These are phyloP conservation scores for Drosophila mettleri DNA, from an alignment of 2,888 invertebrate genomes.

Conservation along the genomic window DNA sequence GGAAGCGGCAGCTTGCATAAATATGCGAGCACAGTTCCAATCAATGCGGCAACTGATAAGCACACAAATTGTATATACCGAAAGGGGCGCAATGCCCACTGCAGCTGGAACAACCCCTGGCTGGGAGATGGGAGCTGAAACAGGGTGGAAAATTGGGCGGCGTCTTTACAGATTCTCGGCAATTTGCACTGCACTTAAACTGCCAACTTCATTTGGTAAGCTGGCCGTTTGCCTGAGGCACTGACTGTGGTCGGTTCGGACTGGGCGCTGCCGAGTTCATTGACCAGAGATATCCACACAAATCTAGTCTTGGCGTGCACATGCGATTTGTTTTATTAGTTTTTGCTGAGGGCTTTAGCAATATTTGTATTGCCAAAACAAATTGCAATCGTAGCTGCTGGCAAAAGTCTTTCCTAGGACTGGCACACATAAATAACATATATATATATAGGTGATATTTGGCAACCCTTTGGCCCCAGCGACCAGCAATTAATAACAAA, in stretches of 20 bases:
- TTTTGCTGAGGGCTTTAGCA: constrained; percentile 47
- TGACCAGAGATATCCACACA: constrained; percentile 67
- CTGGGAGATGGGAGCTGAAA: not conserved
- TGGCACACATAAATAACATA: constrained; percentile 37
- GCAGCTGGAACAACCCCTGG: constrained; percentile 24
- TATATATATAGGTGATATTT: constrained; percentile 41
- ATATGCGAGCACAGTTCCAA: constrained; percentile 63
- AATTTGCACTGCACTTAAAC: constrained; percentile 76
- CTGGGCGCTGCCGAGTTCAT: constrained; percentile 52
- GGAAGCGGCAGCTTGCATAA: constrained; percentile 61
- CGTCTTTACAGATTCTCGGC: constrained; percentile 41
- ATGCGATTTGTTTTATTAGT: constrained; percentile 81
- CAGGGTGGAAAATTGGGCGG: not conserved
- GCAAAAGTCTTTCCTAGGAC: constrained; percentile 42
- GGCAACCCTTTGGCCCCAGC: constrained; percentile 60
- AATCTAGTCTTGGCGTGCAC: constrained; percentile 68
- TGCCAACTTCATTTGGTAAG: constrained; percentile 70
- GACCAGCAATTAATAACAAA: constrained; percentile 70
- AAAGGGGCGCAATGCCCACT: constrained; percentile 45
- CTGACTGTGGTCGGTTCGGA: constrained; percentile 35
- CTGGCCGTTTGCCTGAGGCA: constrained; percentile 43
- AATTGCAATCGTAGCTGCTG: constrained; percentile 68
- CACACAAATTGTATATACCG: constrained; percentile 69
- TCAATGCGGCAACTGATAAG: constrained; percentile 74
- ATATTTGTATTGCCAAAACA: constrained; percentile 58